These are phyloP conservation scores for Thamnophis elegans DNA, from an alignment of 2,797 vertebrate species.

Conservation along the genomic window DNA sequence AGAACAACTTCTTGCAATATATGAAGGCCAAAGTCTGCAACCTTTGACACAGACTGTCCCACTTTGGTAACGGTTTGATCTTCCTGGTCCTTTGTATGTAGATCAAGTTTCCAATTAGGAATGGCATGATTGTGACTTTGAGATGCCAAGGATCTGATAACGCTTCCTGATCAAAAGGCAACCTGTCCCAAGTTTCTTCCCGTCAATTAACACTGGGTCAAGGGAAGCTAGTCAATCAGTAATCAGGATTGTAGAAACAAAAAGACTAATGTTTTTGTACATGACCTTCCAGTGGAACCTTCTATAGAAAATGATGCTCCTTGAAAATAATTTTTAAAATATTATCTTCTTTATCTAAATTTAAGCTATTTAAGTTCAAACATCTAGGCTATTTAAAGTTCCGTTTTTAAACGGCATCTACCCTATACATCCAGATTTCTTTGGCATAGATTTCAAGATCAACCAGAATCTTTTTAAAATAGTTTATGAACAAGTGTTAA, in stretches of 20 bases:
- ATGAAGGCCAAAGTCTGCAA: not conserved
- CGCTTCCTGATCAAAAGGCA: slow-evolving; percentile 44
- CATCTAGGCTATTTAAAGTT: not conserved
- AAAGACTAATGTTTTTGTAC: slow-evolving; percentile 48
- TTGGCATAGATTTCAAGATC: slow-evolving; percentile 58
- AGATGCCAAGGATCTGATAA: slow-evolving; percentile 26
- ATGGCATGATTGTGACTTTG: slow-evolving; percentile 6
- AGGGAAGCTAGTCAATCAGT: slow-evolving; percentile 14
- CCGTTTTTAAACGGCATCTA: not conserved
- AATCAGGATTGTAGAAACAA: slow-evolving; percentile 15
- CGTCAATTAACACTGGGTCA: not conserved
- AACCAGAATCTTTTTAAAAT: slow-evolving; percentile 63
- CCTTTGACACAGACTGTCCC: not conserved
- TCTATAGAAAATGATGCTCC: slow-evolving; percentile 67
- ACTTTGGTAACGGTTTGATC: not conserved
- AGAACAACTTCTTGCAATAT: not conserved
- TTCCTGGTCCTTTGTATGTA: not conserved
- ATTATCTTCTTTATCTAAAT: slow-evolving; percentile 46
- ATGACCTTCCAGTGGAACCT: slow-evolving; percentile 55
- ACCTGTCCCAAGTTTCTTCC: slow-evolving; percentile 20
- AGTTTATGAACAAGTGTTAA: slow-evolving; percentile 67
- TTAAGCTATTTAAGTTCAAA: not conserved
- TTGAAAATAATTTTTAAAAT: slow-evolving; percentile 70
- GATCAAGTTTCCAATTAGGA: slow-evolving; percentile 9
- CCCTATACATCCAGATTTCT: slow-evolving; percentile 58